A percentile compares a stretch with the other conserved stretches of the same genome.
Conservation (phyloP, 1,140 invertebrate genomes). For the Drosophila biarmipes region DNA sequence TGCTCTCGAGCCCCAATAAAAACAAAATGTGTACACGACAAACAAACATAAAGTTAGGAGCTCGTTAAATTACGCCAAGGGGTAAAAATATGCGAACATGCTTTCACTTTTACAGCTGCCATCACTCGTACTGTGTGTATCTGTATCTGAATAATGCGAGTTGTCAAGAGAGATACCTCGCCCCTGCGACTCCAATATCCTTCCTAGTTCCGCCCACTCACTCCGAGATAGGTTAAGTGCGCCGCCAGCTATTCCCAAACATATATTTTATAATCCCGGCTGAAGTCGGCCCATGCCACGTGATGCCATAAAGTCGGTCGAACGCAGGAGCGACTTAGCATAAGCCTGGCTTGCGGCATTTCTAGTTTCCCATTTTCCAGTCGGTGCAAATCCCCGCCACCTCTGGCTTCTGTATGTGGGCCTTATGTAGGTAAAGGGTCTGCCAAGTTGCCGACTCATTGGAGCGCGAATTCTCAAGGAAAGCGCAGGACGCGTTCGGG, state of each 20-base stretch:
- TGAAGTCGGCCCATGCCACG: slow-evolving; percentile 40
- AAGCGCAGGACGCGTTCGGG: slow-evolving; percentile 59
- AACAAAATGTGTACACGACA: slow-evolving; percentile 80
- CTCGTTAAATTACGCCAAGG: slow-evolving; percentile 80
- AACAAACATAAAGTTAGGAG: slow-evolving; percentile 82
- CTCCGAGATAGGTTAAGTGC: slow-evolving; percentile 43
- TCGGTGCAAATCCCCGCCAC: slow-evolving; percentile 21
- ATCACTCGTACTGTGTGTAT: slow-evolving; percentile 1
- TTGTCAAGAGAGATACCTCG: slow-evolving; percentile 44
- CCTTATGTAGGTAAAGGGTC: slow-evolving; percentile 12
- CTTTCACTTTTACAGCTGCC: slow-evolving; percentile 59
- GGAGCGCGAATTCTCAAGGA: slow-evolving; percentile 63
- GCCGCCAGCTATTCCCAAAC: slow-evolving; percentile 38
- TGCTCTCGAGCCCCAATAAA: slow-evolving; percentile 65
- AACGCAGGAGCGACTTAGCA: slow-evolving; percentile 49
- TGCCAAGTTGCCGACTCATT: slow-evolving; percentile 38
- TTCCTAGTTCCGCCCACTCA: slow-evolving; percentile 28
- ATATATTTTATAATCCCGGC: slow-evolving; percentile 63
- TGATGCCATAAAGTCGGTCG: slow-evolving; percentile 58
- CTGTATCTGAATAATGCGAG: slow-evolving; percentile 48
- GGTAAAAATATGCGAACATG: slow-evolving; percentile 68
- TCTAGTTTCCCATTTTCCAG: slow-evolving; percentile 23
- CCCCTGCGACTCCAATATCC: slow-evolving; percentile 29
- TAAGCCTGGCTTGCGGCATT: slow-evolving; percentile 69
- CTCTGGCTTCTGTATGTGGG: not conserved